These are phyloP conservation scores for Acanthopagrus latus DNA, from an alignment of 2,797 vertebrate species.

Conservation along the genomic window DNA sequence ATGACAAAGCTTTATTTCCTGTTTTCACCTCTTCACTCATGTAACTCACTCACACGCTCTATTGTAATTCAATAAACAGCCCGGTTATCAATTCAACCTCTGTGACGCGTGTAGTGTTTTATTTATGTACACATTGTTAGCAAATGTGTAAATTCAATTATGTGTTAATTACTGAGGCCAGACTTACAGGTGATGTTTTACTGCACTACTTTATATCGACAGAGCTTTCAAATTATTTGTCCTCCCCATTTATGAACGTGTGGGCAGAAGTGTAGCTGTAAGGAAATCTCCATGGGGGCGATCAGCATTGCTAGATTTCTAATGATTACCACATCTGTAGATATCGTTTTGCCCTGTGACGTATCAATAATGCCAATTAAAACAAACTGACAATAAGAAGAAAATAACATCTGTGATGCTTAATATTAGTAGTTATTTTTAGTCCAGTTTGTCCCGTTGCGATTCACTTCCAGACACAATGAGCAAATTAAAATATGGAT, in stretches of 20 bases:
- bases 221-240: not conserved
- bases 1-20: not conserved
- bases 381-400: too few species aligned
- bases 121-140: not conserved
- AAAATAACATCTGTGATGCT: too few species aligned
- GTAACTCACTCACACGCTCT: not conserved
- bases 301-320: too few species aligned
- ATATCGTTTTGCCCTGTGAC: too few species aligned
- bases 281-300: too few species aligned
- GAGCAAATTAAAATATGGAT: too few species aligned
- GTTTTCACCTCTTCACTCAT: conserved; percentile 3
- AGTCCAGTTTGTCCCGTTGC: too few species aligned
- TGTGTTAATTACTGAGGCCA: not conserved
- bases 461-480: too few species aligned
- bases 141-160: not conserved
- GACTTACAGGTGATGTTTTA: not conserved
- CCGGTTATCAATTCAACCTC: not conserved
- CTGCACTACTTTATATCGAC: not conserved
- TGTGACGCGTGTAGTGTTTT: not conserved
- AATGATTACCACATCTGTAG: too few species aligned
- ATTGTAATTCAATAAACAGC: not conserved
- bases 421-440: too few species aligned
- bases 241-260: too few species aligned
- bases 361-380: not conserved
- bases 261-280: not conserved